phyloP scores from a whole-genome alignment of 2,113 vertebrate genomes.

The chimpanzee (Pan troglodytes) region NHGRI_mPanTro3-v2.1_pri NC_072412.2:115887001-115887500 shows the following conservation, averaged over 20 bases:
- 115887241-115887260: background rate
- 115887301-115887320: background rate
- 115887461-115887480: background rate
- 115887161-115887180: background rate
- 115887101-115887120: no score
- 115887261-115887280: background rate
- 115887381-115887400: background rate
- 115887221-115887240: background rate
- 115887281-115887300: background rate
- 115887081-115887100: no score
- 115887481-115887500: background rate
- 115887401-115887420: background rate
- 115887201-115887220: background rate
- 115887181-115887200: background rate
- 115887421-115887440: background rate
- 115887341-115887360: background rate
- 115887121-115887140: background rate
- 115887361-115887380: background rate
- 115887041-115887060: rapidly evolving
- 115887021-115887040: background rate
- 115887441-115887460: background rate
- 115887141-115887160: background rate
- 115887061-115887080: background rate
- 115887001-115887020: no score
- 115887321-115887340: background rate